phyloP scores from a whole-genome alignment of 2,113 vertebrate species.

The Hemiprocne comata region DNA sequence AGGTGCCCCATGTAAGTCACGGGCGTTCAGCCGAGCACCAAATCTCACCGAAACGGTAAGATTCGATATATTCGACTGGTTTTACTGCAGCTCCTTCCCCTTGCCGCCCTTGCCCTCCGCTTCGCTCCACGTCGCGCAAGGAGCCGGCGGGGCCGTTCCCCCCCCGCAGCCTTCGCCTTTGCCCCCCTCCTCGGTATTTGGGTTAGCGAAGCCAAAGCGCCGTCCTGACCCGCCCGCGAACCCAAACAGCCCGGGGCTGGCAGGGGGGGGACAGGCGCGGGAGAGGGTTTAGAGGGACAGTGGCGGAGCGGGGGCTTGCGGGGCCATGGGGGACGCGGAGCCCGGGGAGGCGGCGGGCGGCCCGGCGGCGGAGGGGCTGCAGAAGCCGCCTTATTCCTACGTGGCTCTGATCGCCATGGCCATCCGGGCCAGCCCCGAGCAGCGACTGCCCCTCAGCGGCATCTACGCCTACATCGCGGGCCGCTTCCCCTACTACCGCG shows the following conservation, averaged over 20 bases:
- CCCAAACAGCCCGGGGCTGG: neutral
- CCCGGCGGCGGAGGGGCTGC: neutral
- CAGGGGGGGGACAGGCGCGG: neutral
- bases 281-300: neutral
- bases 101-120: neutral
- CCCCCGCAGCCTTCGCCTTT: neutral
- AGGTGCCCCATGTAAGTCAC: too few relatives aligned
- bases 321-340: neutral
- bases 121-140: too few relatives aligned
- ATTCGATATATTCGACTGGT: rapidly evolving
- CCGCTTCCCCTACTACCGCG: conserved; percentile 83
- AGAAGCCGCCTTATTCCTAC: conserved; percentile 72
- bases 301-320: neutral
- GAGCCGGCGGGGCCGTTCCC: too few relatives aligned
- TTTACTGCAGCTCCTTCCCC: neutral
- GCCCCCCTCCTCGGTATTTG: neutral
- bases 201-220: neutral
- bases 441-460: conserved; percentile 77
- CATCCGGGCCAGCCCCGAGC: conserved; percentile 76
- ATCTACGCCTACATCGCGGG: conserved; percentile 82
- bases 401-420: conserved; percentile 87
- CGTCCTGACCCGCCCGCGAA: neutral
- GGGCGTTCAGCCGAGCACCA: neutral
- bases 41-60: rapidly evolving
- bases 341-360: neutral